Evolutionary conservation across 37 sponge, comb jelly and placozoan genomes (phyloP).

Genomic region (Halisarca cf. caerulea): DNA sequence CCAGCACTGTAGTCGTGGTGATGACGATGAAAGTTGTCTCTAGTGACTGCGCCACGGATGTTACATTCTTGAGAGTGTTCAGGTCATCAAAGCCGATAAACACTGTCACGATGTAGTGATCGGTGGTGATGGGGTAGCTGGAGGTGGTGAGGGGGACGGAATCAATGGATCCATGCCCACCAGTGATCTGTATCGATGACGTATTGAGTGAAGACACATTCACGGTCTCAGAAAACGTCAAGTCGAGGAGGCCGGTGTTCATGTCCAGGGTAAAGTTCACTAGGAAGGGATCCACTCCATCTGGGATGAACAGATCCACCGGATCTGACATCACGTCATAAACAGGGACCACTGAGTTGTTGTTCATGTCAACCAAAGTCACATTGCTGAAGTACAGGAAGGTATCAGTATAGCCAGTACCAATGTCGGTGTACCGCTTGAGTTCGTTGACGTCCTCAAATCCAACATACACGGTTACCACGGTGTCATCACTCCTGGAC

Average conservation of each 20-base stretch:
- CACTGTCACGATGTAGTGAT: slow-evolving; percentile 64
- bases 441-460: slow-evolving; percentile 81
- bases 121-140: slow-evolving; percentile 40
- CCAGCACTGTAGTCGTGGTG: slow-evolving; percentile 36
- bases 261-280: slow-evolving; percentile 60
- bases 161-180: slow-evolving; percentile 10
- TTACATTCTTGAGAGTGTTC: slow-evolving; percentile 80
- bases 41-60: slow-evolving; percentile 51
- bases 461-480: slow-evolving; percentile 53
- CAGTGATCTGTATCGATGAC: slow-evolving; percentile 45
- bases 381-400: slow-evolving; percentile 53
- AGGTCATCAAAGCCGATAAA: slow-evolving; percentile 58
- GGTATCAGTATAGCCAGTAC: slow-evolving; percentile 48
- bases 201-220: slow-evolving; percentile 49
- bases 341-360: slow-evolving; percentile 50
- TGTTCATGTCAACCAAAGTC: slow-evolving; percentile 80
- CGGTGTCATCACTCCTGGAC: slow-evolving; percentile 47
- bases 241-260: slow-evolving; percentile 51
- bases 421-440: slow-evolving; percentile 67
- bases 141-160: slow-evolving; percentile 39
- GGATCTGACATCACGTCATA: slow-evolving; percentile 3
- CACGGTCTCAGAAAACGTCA: slow-evolving; percentile 84
- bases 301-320: slow-evolving; percentile 39
- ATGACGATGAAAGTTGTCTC: slow-evolving; percentile 62
- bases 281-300: slow-evolving; percentile 50